A percentile compares a stretch with the other conserved stretches of the same genome.
Conservation (phyloP, 2,797 vertebrate species). For the Sebastes matsubarae region DNA sequence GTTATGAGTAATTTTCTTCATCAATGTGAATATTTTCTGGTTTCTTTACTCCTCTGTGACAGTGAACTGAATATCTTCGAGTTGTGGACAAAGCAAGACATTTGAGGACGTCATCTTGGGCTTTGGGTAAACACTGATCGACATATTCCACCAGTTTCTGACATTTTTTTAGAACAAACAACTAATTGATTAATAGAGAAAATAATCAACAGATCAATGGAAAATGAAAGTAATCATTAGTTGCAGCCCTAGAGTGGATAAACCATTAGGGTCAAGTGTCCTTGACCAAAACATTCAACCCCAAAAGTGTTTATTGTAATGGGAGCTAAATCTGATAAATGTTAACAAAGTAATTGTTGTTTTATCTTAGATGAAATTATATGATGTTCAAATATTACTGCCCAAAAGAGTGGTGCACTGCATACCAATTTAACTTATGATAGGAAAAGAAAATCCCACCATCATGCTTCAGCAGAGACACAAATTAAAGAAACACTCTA, state of each 20-base stretch:
- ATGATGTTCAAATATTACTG: background rate
- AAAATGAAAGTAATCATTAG: too few relatives aligned
- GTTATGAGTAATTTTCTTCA: too few relatives aligned
- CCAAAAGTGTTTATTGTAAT: background rate
- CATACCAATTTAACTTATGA: background rate
- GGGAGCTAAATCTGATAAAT: background rate
- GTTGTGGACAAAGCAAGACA: too few relatives aligned
- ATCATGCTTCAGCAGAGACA: background rate
- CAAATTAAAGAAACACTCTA: background rate
- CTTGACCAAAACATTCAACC: background rate
- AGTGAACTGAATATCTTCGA: too few relatives aligned
- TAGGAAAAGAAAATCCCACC: background rate
- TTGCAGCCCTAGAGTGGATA: background rate
- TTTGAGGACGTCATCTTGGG: too few relatives aligned
- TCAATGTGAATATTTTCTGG: too few relatives aligned
- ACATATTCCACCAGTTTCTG: too few relatives aligned
- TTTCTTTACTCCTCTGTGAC: too few relatives aligned
- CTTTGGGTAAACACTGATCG: too few relatives aligned
- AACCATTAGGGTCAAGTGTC: background rate
- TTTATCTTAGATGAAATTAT: background rate
- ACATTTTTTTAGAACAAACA: too few relatives aligned
- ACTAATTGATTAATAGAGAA: too few relatives aligned
- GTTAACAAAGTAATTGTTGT: background rate
- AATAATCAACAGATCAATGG: too few relatives aligned
- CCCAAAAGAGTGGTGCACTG: background rate